Base-by-base conservation (phyloP, 2,797 vertebrate species). In the Myotis myotis region DNA sequence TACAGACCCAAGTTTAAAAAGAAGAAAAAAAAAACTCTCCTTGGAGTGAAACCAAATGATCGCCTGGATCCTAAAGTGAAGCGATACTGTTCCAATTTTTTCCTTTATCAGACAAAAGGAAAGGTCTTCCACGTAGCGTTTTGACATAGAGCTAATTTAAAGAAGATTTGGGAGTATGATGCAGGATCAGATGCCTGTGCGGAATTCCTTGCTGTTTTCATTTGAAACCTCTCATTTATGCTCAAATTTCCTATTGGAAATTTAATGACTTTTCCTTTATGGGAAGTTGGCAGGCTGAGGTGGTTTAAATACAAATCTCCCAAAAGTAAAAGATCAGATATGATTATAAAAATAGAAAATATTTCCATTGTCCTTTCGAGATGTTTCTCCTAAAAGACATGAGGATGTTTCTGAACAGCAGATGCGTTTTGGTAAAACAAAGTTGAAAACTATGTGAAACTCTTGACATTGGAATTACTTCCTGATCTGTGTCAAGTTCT, bases 111-210 rank as follows among this genome's bases (percentile, higher is more conserved):
- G 97, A 95, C 93, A 76, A 96, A 97, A 96, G 97, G 87, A 96
- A 96, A 44, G 92, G 92, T 97, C 97, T 98, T 84, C 94, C 92
- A 85, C 23, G 9, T 60, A 97, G 95, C 93, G 98, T 98, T 98
- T 99, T 99, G 99, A 99, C 99, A 99, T 96, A 98, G 98, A 98
- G 98, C 97, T 99, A 98, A 99, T 99, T 99, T 99, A 98, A 98
- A 99, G 99, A 99, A 99, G 99, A 99, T 99, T 99, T 99, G 98
- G 85, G 98, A 98, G 98, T 98, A 98, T 98, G 98, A 99, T 98
- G 98, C 98, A 98, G 99, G 98, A 99, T 99, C 99, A 99, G 98
- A 99, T 99, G 99, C 98, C 97, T 99, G 98, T 98, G 98, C 98
- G 98, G 98, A 99, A 98, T 98, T 99, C 98, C 98, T 98, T 96